These are phyloP conservation scores for Amiota mariae DNA, from an alignment of 2,888 invertebrate genomes.

Conservation along the genomic window DNA sequence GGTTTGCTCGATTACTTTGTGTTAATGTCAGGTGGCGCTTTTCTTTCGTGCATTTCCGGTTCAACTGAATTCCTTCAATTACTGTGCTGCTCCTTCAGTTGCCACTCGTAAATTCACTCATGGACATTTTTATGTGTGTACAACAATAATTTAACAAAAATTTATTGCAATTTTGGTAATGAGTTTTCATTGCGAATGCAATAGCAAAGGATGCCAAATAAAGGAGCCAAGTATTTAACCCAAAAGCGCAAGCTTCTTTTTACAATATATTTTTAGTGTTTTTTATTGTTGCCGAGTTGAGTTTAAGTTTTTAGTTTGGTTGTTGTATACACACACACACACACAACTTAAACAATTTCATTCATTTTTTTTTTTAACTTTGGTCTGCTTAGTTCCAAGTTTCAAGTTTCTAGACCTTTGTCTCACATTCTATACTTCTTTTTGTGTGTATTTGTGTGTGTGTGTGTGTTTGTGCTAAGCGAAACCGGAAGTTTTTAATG, in stretches of 20 bases:
- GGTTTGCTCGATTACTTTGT: neutral
- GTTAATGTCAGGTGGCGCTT: no score
- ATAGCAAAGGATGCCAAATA: slow-evolving; percentile 2
- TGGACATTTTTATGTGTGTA: slow-evolving; percentile 66
- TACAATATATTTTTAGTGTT: slow-evolving; percentile 22
- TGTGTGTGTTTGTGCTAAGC: slow-evolving; percentile 37
- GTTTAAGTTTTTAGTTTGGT: neutral
- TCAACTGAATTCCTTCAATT: neutral
- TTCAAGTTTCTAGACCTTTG: no score
- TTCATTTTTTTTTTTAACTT: neutral
- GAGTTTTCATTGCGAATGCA: slow-evolving; percentile 48
- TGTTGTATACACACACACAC: no score
- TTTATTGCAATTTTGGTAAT: slow-evolving; percentile 67
- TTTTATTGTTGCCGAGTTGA: slow-evolving; percentile 4
- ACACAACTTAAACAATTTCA: no score
- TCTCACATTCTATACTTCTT: neutral
- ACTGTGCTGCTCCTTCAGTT: neutral
- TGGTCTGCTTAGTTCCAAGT: neutral
- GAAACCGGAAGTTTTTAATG: slow-evolving; percentile 67
- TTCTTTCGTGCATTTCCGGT: no score
- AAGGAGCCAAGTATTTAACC: slow-evolving; percentile 11
- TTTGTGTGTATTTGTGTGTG: slow-evolving; percentile 30
- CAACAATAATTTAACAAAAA: slow-evolving; percentile 65
- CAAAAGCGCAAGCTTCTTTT: neutral
- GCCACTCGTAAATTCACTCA: slow-evolving; percentile 59